Evolutionary conservation across 2,113 vertebrate species (phyloP), one percentile per base, ranked within the genome.

Genomic region (Neodon shergylaensis): DNA sequence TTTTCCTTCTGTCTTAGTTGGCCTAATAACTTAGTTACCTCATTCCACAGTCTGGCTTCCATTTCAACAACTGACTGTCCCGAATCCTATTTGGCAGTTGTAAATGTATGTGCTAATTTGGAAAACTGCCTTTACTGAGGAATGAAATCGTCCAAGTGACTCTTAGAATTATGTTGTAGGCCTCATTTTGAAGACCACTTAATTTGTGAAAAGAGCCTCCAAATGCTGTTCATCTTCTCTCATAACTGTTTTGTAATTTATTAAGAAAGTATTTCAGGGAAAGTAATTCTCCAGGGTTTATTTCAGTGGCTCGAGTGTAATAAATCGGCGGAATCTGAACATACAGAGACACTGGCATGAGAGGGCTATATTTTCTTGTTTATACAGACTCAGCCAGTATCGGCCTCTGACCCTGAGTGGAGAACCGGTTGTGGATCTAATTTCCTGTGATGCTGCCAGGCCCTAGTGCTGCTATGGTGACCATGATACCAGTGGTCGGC

Each of bases 51-150:
- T 76, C 87, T 94, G 87, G 94, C 74, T 97, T 94, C 39, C 81
- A 95, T 97, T 96, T 96, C 96, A 96, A 84, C 95, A 96, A 95
- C 89, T 95, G 74, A 52, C 94, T n/a, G 28, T 94, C 78, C 39
- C 96, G 96, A 97, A 88, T 87, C 76, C 95, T 74, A 93, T 91
- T 97, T 96, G 94, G 93, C 97, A 86, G 76, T 96, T 96, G 63
- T 84, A 91, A 97, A 95, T 91, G 79, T 79, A 91, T 94, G 95
- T 94, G 79, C 78, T 97, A 91, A 98, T 93, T 95, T 96, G 92
- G 95, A 95, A 95, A 93, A 93, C 78, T 52, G 83, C 87, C 86
- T 96, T 89, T 87, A 76, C 92, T 96, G 52, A 31, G 83, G 28
- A 86, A 87, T 97, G 94, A 95, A 95, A 93, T 95, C 94, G 95